Base-by-base conservation (phyloP, 2,888 invertebrate species). In the Tachina grossa region DNA sequence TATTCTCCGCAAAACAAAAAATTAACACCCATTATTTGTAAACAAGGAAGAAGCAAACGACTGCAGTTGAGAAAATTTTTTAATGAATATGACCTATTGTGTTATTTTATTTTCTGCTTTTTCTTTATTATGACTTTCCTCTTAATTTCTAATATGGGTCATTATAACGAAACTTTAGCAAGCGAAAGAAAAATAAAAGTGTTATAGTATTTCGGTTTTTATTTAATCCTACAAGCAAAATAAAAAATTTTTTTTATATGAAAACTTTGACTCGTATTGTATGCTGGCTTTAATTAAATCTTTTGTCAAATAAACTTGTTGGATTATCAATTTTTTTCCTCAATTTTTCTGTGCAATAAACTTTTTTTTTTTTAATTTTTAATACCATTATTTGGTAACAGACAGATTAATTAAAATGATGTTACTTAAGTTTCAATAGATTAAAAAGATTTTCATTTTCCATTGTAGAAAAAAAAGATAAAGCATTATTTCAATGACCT, bases 211-310 rank as follows among this genome's bases (percentile, higher is more conserved):
- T 31, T 31, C 31, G 31, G 31, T 31, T 31, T 31, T 31, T 31
- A 31, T 31, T 31, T 1, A 31, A 1, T 31, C 4, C 9, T 41
- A 31, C 13, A 31, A 31, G 6, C 31, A 31, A 57, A 57, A 57
- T 4, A 14, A 19, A 45, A 55, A 16, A 8, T 2, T 22, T 72
- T n/a, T 39, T 51, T 49, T 2, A 2, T 13, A 16, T 45, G 31
- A 31, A 31, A 31, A 31, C 19, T 16, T n/a, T 43, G 39, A 22
- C 5, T 39, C 69, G 53, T 51, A 39, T 31, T 55, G n/a, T 53
- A 53, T 75, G 63, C 47, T 69, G 51, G 31, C 19, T 65, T 76
- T 57, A 71, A 71, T 76, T 57, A 71, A 69, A 63, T 69, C 10
- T 47, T 69, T 68, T 75, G 63, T 66, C 74, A 5, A 59, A 72